Evolutionary conservation across 2,888 invertebrate species (phyloP), one percentile per base, ranked within the genome.

Genomic region (Cactoblastis cactorum): DNA sequence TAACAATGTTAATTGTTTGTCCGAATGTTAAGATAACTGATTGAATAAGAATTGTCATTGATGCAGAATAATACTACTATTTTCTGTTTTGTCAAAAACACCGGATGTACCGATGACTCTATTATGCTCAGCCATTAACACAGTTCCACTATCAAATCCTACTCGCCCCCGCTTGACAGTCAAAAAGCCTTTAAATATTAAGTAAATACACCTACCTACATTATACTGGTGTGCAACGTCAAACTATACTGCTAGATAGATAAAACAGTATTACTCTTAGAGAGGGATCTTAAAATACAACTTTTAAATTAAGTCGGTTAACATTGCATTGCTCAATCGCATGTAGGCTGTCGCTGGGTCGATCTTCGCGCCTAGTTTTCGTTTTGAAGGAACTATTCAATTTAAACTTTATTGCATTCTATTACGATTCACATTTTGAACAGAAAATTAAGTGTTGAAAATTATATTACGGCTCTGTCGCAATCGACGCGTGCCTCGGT

Each of bases 401-500:
- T 64, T 51, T 68, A 49, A 56, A 66, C 70, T 65, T 60, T 77
- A 43, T 17, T 9, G n/a, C 15, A 2, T 17, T 9, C 1, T 2
- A n/a, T 15, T 28, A 43, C 28, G 15, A 17, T 15, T 1, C 43
- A 2, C 0, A 0, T 0, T 14, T 55, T 71, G 54, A 59, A 69
- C n/a, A n/a, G n/a, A n/a, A n/a, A 56, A 19, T 35, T 55, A 52
- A 62, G 71, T 76, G 77, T 74, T 61, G 57, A 75, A 77, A 74
- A 75, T 70, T 67, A 65, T 69, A 68, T 69, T 66, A 74, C 65
- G 32, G 41, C 11, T 34, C 32, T 86, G 83, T 83, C 70, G 85
- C 78, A 86, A 85, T 74, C 60, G 82, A 77, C 84, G 83, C 84
- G 83, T 84, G 84, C 80, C 78, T 69, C 56, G 63, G 55, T 67